A percentile compares a stretch with the other conserved stretches of the same genome.
These are phyloP conservation scores for Hippocampus guttulatus DNA, from an alignment of 2,113 vertebrate species.

Conservation along the genomic window DNA sequence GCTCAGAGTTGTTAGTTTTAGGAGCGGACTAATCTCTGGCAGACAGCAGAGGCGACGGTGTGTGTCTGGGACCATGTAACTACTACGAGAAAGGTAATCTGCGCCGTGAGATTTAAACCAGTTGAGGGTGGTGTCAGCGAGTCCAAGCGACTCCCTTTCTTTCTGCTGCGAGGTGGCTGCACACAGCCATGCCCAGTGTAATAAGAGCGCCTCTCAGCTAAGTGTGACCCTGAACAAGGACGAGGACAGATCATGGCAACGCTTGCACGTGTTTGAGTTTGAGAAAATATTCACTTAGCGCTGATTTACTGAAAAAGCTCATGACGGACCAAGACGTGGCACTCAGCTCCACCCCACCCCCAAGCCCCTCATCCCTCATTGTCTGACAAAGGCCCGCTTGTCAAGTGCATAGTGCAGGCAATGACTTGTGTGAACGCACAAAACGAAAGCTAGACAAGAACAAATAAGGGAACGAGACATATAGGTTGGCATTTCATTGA, in stretches of 20 bases:
- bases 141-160: constrained; percentile 14
- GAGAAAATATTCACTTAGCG: constrained; percentile 36
- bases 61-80: background rate
- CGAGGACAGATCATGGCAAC: constrained; percentile 19
- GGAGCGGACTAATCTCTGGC: background rate
- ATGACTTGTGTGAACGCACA: constrained; percentile 24
- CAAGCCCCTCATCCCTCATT: constrained; percentile 1
- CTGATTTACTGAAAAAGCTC: constrained; percentile 46
- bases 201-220: constrained; percentile 35
- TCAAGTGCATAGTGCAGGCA: constrained; percentile 28
- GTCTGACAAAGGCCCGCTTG: constrained; percentile 30
- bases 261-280: constrained; percentile 3
- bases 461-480: background rate
- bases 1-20: background rate
- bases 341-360: constrained; percentile 10
- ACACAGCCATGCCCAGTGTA: constrained; percentile 12
- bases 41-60: background rate
- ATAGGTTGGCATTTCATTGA: constrained; percentile 10
- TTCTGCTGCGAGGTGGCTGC: constrained; percentile 10
- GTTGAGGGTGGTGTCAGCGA: background rate
- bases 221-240: constrained; percentile 53
- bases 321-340: constrained; percentile 48
- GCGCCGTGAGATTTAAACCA: background rate
- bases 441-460: constrained; percentile 9
- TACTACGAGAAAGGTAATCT: background rate